A percentile compares a stretch with the other conserved stretches of the same genome.
phyloP scores from a whole-genome alignment of 2,797 vertebrate species.

The Parotocinclus haroldoi region DNA sequence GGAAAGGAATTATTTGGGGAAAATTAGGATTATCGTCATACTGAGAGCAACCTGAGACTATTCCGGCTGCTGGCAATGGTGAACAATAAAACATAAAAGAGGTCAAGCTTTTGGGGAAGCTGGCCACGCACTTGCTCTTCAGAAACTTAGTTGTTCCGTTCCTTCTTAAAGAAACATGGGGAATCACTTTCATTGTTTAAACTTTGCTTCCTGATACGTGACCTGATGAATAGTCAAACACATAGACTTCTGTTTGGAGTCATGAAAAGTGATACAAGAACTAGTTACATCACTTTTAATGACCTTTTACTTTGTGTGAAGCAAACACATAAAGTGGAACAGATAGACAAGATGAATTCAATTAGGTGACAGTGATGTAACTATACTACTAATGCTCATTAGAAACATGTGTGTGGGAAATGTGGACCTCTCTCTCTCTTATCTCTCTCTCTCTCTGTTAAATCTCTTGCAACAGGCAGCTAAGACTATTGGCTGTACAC shows the following conservation, averaged over 20 bases:
- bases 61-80: too few relatives aligned
- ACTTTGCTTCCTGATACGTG: slow-evolving; percentile 20
- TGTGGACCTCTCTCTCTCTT: slow-evolving; percentile 28
- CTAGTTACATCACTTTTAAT: slow-evolving; percentile 48
- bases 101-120: too few relatives aligned
- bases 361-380: slow-evolving; percentile 71
- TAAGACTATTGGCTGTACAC: too few relatives aligned
- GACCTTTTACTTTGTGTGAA: slow-evolving; percentile 47
- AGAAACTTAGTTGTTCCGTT: too few relatives aligned
- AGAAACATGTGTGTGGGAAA: slow-evolving; percentile 55
- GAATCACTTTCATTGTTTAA: slow-evolving; percentile 21
- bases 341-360: slow-evolving; percentile 52
- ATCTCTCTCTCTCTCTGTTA: slow-evolving; percentile 27
- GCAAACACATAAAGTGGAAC: slow-evolving; percentile 32
- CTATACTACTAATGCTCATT: slow-evolving; percentile 60
- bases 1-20: too few relatives aligned
- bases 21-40: too few relatives aligned
- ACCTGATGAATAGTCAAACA: slow-evolving; percentile 6
- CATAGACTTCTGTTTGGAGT: slow-evolving; percentile 19
- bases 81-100: too few relatives aligned
- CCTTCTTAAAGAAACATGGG: background rate
- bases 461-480: background rate
- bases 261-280: slow-evolving; percentile 22
- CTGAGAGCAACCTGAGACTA: too few relatives aligned
- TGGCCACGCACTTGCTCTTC: too few relatives aligned